Evolutionary conservation across 2,797 vertebrate species (phyloP).

Genomic region (Microhierax caerulescens): DNA sequence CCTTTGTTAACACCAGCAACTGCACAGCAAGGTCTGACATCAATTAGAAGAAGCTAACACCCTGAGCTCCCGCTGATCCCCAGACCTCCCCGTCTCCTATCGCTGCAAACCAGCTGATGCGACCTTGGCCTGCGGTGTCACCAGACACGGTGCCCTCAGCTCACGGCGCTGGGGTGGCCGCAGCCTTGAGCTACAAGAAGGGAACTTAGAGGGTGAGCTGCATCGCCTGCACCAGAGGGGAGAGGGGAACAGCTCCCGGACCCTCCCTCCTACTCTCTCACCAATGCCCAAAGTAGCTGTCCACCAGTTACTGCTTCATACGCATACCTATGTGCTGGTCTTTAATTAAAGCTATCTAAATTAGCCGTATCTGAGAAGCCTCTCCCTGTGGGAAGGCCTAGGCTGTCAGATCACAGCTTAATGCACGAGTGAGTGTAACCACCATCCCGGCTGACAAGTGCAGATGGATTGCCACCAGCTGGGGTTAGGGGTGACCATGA

Average conservation of each 20-base stretch:
- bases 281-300: not conserved
- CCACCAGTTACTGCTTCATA: not conserved
- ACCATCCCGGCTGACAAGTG: not conserved
- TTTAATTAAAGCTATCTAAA: not conserved
- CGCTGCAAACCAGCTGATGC: not conserved
- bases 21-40: not conserved
- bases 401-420: not conserved
- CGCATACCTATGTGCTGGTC: not conserved
- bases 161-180: fast-evolving
- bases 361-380: not conserved
- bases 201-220: not conserved
- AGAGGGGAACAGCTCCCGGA: not conserved
- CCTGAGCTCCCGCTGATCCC: not conserved
- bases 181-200: fast-evolving
- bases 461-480: not conserved
- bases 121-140: not conserved
- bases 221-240: fast-evolving
- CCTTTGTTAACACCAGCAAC: not conserved
- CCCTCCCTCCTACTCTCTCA: too few relatives aligned
- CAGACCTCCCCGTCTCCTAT: not conserved
- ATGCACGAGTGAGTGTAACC: not conserved
- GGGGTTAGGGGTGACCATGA: not conserved
- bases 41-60: not conserved
- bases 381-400: not conserved
- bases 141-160: not conserved